Conservation (phyloP, 2,888 invertebrate genomes). For the Drosophila melanocephala region DNA sequence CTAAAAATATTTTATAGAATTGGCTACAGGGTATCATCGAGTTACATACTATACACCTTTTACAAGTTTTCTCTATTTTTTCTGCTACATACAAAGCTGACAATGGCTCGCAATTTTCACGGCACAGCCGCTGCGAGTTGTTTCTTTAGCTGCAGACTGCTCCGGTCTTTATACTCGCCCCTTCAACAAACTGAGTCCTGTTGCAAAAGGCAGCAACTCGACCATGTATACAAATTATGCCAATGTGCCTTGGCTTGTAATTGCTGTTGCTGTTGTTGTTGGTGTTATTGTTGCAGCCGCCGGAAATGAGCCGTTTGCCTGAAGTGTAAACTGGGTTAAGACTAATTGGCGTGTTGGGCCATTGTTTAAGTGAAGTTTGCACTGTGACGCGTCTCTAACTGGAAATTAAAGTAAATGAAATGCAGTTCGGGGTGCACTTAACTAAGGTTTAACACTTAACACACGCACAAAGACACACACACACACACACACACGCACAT, state of each 20-base stretch:
- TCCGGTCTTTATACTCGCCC: neutral
- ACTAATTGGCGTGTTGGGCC: slow-evolving; percentile 76
- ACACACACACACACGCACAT: slow-evolving; percentile 5
- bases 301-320: slow-evolving; percentile 75
- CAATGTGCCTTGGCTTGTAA: slow-evolving; percentile 47
- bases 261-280: slow-evolving; percentile 28
- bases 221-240: slow-evolving; percentile 74
- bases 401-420: slow-evolving; percentile 54
- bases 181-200: slow-evolving; percentile 3
- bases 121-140: slow-evolving; percentile 50
- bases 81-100: slow-evolving; percentile 55
- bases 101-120: slow-evolving; percentile 75
- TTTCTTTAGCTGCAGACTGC: slow-evolving; percentile 37
- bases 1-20: too few relatives aligned
- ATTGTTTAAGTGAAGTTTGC: slow-evolving; percentile 53
- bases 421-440: slow-evolving; percentile 45
- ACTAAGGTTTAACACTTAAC: slow-evolving; percentile 41
- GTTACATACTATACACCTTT: neutral
- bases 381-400: slow-evolving; percentile 32
- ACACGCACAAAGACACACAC: slow-evolving; percentile 15
- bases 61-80: neutral
- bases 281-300: slow-evolving; percentile 34
- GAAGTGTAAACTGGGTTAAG: slow-evolving; percentile 82
- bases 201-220: slow-evolving; percentile 54
- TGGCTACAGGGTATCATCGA: neutral